These are phyloP conservation scores for Tympanuchus pallidicinctus DNA, from an alignment of 2,113 vertebrate genomes.

Conservation along the genomic window DNA sequence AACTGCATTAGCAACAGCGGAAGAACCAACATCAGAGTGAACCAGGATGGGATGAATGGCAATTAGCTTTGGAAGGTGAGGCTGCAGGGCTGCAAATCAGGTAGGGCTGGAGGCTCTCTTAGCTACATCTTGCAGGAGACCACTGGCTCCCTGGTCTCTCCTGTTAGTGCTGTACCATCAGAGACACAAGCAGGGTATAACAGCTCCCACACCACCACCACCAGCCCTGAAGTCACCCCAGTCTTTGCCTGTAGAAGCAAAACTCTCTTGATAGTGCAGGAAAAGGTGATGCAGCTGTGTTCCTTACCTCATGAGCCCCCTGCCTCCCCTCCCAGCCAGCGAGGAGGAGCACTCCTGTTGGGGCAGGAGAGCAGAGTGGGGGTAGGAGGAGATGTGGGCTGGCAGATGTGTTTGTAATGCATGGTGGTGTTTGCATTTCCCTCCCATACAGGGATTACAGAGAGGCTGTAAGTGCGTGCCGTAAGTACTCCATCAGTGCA, in stretches of 20 bases:
- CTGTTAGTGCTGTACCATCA: background rate
- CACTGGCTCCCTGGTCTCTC: background rate
- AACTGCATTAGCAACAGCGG: background rate
- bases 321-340: accelerated
- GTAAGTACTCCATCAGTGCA: background rate
- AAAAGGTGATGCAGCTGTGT: accelerated
- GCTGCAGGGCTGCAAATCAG: background rate
- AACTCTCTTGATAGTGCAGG: background rate
- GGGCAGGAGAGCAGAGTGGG: background rate
- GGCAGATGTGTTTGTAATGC: background rate
- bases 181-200: background rate
- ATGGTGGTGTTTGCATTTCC: too few species aligned
- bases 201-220: accelerated
- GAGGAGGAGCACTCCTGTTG: accelerated
- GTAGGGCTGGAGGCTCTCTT: background rate
- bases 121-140: accelerated
- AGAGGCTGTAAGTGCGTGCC: background rate
- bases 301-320: accelerated
- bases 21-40: background rate
- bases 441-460: background rate
- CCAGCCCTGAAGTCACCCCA: background rate
- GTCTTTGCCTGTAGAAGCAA: background rate
- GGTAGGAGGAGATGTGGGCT: background rate
- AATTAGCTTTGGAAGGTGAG: background rate
- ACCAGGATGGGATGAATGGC: background rate